Base-by-base conservation (phyloP, 1,140 invertebrate genomes). In the Euwallacea similis region DNA sequence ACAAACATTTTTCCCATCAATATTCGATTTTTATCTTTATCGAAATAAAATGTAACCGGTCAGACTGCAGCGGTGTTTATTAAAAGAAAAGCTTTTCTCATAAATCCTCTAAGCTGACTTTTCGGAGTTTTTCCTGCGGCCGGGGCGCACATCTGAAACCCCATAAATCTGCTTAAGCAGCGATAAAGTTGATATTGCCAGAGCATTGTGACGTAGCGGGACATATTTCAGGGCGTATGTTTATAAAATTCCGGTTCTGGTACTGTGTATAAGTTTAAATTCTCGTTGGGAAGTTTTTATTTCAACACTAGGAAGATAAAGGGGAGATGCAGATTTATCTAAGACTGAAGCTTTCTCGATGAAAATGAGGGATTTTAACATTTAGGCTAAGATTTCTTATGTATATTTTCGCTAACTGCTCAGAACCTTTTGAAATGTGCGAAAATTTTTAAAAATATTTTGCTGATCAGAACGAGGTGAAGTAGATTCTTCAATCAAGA, bases 151-250 rank as follows among this genome's bases (percentile, higher is more conserved):
- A 60, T 42, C 21, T 60, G 41, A 60, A 60, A 33, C 9, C 10
- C 41, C 16, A 60, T 60, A 60, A 60, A 60, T 60, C 58, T 60
- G 58, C 58, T 15, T 42, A 44, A 16, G n/a, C 42, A 16, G 42
- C 60, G 60, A 62, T 62, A 62, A 62, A 62, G 60, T 62, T 62
- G 60, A 59, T 59, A 59, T 59, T 59, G 56, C 21, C 42, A 11
- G 56, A 13, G 46, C 11, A 46, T 16, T 43, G 60, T 43, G 60
- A 62, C 60, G 11, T 62, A 62, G 43, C 46, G 60, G 60, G 42
- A 42, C 60, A 62, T 62, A 62, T 44, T 62, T 62, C 42, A 43
- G 60, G 15, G 41, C 60, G 42, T 62, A 9, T 62, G 60, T 44
- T 62, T 62, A 21, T 56, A 56, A 33, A 33, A 33, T 33, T 33